phyloP scores from a whole-genome alignment of 1,140 invertebrate genomes.

The Tetramorium simillimum region DNA sequence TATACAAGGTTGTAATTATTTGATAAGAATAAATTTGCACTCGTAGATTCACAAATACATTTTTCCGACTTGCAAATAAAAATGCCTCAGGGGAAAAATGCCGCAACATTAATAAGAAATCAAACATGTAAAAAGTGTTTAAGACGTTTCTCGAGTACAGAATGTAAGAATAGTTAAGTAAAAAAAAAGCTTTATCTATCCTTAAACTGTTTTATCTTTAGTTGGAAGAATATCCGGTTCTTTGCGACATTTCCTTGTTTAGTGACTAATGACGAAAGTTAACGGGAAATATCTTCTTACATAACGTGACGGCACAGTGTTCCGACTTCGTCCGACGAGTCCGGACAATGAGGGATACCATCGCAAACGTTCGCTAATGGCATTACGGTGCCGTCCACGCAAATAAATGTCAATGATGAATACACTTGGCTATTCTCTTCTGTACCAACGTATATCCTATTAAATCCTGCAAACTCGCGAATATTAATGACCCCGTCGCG shows the following conservation, averaged over 20 bases:
- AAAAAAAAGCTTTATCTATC: background rate
- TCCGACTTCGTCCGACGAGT: constrained; percentile 90
- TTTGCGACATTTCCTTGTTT: background rate
- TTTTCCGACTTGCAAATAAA: background rate
- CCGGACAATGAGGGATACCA: constrained; percentile 90
- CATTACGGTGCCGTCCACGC: constrained; percentile 81
- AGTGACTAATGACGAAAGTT: background rate
- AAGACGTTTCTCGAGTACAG: background rate
- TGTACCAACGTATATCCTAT: background rate
- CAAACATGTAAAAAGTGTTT: background rate
- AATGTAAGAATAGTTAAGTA: background rate
- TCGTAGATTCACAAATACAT: background rate
- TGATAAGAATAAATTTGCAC: background rate
- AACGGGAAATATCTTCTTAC: constrained; percentile 66
- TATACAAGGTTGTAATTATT: no score
- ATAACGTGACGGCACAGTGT: constrained; percentile 75
- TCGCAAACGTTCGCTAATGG: constrained; percentile 89
- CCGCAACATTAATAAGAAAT: background rate
- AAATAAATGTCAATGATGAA: constrained; percentile 65
- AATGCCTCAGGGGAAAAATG: background rate
- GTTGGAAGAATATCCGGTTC: background rate
- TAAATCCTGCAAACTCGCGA: constrained; percentile 25
- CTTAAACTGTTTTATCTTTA: background rate
- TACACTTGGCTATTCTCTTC: constrained; percentile 22
- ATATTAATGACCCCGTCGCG: background rate